Evolutionary conservation across 2,797 vertebrate species (phyloP), one percentile per base, ranked within the genome.

Genomic region (Euthynnus affinis): DNA sequence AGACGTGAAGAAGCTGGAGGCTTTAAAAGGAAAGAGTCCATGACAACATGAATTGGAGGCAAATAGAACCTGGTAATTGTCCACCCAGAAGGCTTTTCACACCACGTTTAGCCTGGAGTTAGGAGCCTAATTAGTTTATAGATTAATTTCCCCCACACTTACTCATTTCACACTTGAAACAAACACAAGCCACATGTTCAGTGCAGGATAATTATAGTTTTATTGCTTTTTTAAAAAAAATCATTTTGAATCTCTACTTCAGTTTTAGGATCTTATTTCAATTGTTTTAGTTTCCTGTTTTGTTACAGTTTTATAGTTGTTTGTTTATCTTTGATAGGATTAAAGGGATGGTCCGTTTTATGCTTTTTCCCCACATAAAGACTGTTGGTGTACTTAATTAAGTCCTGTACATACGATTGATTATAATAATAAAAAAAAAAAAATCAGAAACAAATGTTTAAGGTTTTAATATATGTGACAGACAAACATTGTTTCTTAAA

Each of bases 101-200:
- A n/a, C 63, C 34, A 23, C 44, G 53, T 68, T 74, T 64, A 37
- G 34, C 76, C 73, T 10, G 10, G 65, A 68, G 74, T 81, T 71
- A 61, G 56, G 44, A 70, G 72, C 42, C 72, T 76, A 51, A 82
- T 85, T 87, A 87, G 63, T 73, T 67, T 69, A 58, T 25, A 55
- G 71, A 73, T 78, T 76, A 42, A 74, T 70, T 74, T 62, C 44
- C 71, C 34, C 25, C 2, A 9, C 23, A 20, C 57, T 62, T 61
- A 34, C 60, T 78, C 56, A 81, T 79, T 87, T 85, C 59, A 80
- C 81, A 78, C 67, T 56, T 5, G 17, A 48, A 76, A 34, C 37
- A 69, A 57, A 74, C 63, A 42, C 44, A 65, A 55, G 72, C 49
- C 17, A 25, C 27, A 29, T 62, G 57, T 67, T 78, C 63, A 67